A percentile compares a stretch with the other conserved stretches of the same genome.
These are phyloP conservation scores for Psittacula derbiana DNA, from an alignment of 2,797 vertebrate species.

Conservation along the genomic window DNA sequence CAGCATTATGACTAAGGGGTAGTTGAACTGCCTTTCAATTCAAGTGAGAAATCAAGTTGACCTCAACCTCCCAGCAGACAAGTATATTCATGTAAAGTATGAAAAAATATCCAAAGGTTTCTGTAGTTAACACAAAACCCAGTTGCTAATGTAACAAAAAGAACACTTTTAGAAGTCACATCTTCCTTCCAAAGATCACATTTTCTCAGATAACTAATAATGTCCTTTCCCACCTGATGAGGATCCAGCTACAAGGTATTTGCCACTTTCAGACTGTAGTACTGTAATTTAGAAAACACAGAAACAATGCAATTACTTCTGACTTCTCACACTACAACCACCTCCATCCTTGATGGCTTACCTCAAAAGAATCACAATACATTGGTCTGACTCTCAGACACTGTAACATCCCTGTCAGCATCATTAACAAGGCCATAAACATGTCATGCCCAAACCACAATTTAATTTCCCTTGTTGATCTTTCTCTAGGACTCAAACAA, in stretches of 20 bases:
- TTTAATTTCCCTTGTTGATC: background rate
- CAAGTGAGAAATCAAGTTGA: slow-evolving; percentile 76
- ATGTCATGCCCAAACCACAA: accelerated
- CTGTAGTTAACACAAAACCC: slow-evolving; percentile 43
- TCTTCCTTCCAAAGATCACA: background rate
- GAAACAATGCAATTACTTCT: background rate
- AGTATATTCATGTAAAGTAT: background rate
- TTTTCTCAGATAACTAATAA: background rate
- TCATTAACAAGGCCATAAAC: background rate
- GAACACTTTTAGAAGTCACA: background rate
- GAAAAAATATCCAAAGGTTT: slow-evolving; percentile 47
- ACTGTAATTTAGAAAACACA: background rate
- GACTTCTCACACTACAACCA: background rate
- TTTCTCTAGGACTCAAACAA: background rate
- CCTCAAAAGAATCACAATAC: background rate
- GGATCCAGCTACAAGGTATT: accelerated
- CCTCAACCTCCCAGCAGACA: slow-evolving; percentile 68
- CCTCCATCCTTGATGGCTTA: background rate
- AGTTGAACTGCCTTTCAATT: slow-evolving; percentile 75
- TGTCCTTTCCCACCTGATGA: background rate
- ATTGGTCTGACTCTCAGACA: background rate
- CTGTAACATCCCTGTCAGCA: accelerated
- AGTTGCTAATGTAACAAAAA: background rate
- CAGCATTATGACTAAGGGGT: slow-evolving; percentile 69
- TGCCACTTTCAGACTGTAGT: background rate